Conservation (phyloP, 2,113 vertebrate genomes). For the Lycaon pictus region DNA sequence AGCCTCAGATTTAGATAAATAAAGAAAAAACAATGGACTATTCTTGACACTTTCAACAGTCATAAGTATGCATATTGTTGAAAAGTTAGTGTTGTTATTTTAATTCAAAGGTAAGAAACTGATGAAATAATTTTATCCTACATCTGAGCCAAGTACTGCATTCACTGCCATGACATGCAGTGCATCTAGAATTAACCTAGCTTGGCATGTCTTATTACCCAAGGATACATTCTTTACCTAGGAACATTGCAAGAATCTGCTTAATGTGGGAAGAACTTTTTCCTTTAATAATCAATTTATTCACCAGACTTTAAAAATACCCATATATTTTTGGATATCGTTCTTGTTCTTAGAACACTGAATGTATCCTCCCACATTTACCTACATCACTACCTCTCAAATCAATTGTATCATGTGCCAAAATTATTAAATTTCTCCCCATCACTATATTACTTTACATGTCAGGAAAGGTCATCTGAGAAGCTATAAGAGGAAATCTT, state of each 20-base stretch:
- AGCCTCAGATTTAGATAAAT: neutral
- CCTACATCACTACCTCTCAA: neutral
- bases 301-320: neutral
- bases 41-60: slow-evolving; percentile 12
- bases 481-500: neutral
- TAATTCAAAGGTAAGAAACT: slow-evolving; percentile 8
- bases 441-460: neutral
- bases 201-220: neutral
- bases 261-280: neutral
- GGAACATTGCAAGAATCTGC: neutral
- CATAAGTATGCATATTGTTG: neutral
- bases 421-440: neutral
- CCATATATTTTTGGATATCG: neutral
- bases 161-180: neutral
- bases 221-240: neutral
- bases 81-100: slow-evolving; percentile 20
- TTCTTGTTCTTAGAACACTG: neutral
- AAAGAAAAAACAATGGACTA: neutral
- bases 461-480: neutral
- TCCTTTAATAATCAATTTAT: neutral
- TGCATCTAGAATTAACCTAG: neutral
- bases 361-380: neutral
- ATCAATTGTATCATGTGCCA: neutral
- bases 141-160: neutral
- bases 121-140: neutral